These are phyloP conservation scores for Murina feae DNA, from an alignment of 2,113 vertebrate genomes.

Conservation along the genomic window DNA sequence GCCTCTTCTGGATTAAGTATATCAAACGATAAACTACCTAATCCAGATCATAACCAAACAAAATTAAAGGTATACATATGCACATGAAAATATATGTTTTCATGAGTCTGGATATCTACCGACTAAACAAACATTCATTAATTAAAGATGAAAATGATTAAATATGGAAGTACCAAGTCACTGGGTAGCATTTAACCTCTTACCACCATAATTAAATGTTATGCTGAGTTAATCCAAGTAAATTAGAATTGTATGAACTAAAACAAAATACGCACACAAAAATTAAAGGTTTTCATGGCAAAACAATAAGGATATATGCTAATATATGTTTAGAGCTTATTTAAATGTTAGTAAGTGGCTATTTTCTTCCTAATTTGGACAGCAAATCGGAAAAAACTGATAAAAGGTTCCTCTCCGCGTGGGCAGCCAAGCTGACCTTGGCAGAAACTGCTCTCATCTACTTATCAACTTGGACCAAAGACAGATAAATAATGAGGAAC, in stretches of 20 bases:
- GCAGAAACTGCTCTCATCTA: conserved; percentile 67
- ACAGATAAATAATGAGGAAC: conserved; percentile 66
- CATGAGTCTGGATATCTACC: not conserved
- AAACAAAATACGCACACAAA: not conserved
- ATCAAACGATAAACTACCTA: not conserved
- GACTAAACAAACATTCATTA: conserved; percentile 19
- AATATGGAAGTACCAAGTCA: conserved; percentile 27
- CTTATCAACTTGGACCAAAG: conserved; percentile 74
- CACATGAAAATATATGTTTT: not conserved
- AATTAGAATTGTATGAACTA: conserved; percentile 3
- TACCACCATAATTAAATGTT: not conserved
- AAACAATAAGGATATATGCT: not conserved
- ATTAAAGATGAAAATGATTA: conserved; percentile 26
- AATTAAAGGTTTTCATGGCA: not conserved
- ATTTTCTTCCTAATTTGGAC: conserved; percentile 24
- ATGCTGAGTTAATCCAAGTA: not conserved
- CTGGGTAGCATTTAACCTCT: not conserved
- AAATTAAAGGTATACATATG: not conserved
- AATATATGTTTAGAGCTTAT: not conserved
- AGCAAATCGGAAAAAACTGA: conserved; percentile 29
- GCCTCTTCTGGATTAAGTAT: conserved; percentile 3
- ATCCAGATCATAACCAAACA: not conserved
- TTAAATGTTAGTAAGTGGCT: not conserved
- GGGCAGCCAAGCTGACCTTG: conserved; percentile 57
- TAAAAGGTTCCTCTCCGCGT: conserved; percentile 60